A percentile compares a stretch with the other conserved stretches of the same genome.
phyloP scores from a whole-genome alignment of 1,140 invertebrate genomes.

The Ephestia elutella region DNA sequence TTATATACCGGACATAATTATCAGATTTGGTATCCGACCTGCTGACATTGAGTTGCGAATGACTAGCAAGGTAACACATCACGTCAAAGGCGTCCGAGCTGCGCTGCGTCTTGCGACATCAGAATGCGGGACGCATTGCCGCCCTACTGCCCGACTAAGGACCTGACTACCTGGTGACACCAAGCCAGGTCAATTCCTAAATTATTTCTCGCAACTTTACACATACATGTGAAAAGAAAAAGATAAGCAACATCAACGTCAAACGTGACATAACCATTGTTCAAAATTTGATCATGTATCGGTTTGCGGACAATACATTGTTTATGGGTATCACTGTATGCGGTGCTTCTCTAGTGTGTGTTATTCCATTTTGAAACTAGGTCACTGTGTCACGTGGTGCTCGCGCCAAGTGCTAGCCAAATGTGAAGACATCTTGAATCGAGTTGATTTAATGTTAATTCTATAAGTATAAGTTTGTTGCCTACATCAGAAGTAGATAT shows the following conservation, averaged over 20 bases:
- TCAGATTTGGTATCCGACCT: background rate
- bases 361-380: conserved; percentile 71
- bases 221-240: background rate
- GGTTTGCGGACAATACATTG: background rate
- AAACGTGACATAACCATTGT: conserved; percentile 10
- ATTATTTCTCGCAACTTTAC: background rate
- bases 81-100: conserved; percentile 11
- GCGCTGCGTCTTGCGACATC: conserved; percentile 38
- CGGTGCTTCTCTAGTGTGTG: conserved; percentile 62
- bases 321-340: conserved; percentile 4
- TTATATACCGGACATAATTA: no score
- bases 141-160: conserved; percentile 44
- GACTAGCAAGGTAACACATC: conserved; percentile 10
- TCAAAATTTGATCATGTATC: conserved; percentile 18
- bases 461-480: conserved; percentile 7
- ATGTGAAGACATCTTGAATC: conserved; percentile 65
- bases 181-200: conserved; percentile 12
- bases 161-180: conserved; percentile 28
- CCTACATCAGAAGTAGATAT: no score
- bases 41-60: conserved; percentile 22
- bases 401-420: conserved; percentile 57
- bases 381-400: conserved; percentile 67
- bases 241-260: no score
- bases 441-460: conserved; percentile 53
- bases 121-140: conserved; percentile 44